A percentile compares a stretch with the other conserved stretches of the same genome.
Evolutionary conservation across 2,797 vertebrate genomes (phyloP).

Genomic region (Danio choprae): DNA sequence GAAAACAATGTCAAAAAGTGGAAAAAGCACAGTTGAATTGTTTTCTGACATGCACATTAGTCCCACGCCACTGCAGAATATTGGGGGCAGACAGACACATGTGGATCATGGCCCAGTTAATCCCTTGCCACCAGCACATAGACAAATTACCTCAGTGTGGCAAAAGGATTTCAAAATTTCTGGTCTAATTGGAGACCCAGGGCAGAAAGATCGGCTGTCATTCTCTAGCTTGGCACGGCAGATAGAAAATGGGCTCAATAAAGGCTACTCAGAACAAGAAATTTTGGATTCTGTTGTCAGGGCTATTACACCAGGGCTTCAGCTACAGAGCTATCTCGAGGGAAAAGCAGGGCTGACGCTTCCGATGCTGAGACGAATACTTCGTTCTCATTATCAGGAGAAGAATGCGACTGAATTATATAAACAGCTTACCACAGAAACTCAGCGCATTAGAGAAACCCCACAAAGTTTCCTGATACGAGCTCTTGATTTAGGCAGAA

Average conservation of each 20-base stretch:
- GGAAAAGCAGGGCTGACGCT: background rate
- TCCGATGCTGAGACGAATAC: background rate
- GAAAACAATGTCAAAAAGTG: no score
- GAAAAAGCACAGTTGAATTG: no score
- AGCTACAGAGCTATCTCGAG: background rate
- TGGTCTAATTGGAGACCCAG: no score
- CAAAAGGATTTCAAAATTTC: no score
- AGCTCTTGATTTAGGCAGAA: background rate
- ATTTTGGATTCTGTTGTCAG: background rate
- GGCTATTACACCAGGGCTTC: no score
- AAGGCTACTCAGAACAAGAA: background rate
- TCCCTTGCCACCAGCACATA: no score
- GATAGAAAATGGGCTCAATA: background rate
- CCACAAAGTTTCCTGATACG: background rate
- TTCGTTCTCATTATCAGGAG: background rate
- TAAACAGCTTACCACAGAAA: background rate
- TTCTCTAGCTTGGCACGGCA: background rate
- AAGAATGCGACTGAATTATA: background rate
- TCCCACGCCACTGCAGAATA: no score
- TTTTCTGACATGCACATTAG: no score
- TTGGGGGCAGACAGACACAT: no score
- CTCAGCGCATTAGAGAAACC: background rate
- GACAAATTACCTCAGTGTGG: no score
- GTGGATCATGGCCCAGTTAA: no score
- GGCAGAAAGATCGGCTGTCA: no score